Percentiles rank a stretch among this genome's conserved stretches.
Conservation (phyloP, 2,113 vertebrate species). For the Dromiciops gliroides region DNA sequence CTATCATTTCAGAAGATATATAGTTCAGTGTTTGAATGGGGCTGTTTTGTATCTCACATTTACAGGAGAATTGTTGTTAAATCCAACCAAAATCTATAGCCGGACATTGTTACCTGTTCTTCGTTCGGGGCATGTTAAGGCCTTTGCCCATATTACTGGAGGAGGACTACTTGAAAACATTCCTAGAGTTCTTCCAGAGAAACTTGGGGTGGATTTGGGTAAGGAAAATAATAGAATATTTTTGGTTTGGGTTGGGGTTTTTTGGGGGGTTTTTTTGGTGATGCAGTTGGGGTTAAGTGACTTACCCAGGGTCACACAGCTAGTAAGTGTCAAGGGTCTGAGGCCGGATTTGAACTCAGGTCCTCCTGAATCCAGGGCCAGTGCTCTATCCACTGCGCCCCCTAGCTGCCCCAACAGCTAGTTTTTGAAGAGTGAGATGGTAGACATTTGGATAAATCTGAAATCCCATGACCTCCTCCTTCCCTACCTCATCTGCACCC, state of each 20-base stretch:
- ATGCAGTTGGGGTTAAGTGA: too few relatives aligned
- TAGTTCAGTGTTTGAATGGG: background rate
- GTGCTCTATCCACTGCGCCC: too few relatives aligned
- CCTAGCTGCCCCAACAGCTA: too few relatives aligned
- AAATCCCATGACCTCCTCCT: too few relatives aligned
- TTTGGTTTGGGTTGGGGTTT: too few relatives aligned
- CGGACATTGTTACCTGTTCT: constrained; percentile 90
- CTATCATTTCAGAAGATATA: background rate
- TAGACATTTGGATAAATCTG: background rate
- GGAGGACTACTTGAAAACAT: constrained; percentile 97
- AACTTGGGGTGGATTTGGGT: constrained; percentile 91
- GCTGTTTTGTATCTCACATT: constrained; percentile 24
- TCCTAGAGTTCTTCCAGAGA: constrained; percentile 90
- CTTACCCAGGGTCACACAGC: too few relatives aligned
- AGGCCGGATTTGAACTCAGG: too few relatives aligned
- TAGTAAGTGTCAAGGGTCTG: too few relatives aligned
- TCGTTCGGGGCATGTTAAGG: constrained; percentile 90
- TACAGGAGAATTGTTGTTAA: constrained; percentile 92
- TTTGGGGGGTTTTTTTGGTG: too few relatives aligned
- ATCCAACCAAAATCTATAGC: constrained; percentile 96
- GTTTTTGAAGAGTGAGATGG: background rate
- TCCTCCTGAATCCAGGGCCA: too few relatives aligned
- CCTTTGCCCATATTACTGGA: constrained; percentile 96
- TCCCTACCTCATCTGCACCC: too few relatives aligned
- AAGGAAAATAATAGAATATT: constrained; percentile 62